Percentiles rank a stretch among this genome's conserved stretches.
These are phyloP conservation scores for Napeogenes inachia DNA, from an alignment of 2,888 invertebrate genomes.

Conservation along the genomic window DNA sequence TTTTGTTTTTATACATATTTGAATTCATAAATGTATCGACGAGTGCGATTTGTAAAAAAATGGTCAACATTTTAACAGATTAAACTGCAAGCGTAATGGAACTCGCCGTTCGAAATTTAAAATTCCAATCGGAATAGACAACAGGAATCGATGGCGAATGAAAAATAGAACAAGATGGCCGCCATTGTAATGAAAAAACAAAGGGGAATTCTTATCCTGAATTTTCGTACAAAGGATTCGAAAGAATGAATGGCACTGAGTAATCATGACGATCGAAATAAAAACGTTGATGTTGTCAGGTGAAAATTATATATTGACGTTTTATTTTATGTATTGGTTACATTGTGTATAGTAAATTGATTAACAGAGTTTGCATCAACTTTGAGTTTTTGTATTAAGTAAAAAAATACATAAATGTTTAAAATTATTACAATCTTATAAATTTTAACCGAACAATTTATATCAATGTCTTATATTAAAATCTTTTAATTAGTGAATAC, in stretches of 20 bases:
- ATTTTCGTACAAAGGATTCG: constrained; percentile 44
- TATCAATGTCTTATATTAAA: no score
- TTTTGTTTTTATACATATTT: not conserved
- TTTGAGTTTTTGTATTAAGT: no score
- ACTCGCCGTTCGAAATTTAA: constrained; percentile 40
- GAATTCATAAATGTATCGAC: not conserved
- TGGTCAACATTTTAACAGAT: constrained; percentile 10
- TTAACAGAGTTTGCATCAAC: no score
- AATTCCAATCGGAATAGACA: constrained; percentile 42
- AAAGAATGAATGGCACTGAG: constrained; percentile 40
- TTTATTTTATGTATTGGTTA: no score
- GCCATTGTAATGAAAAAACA: constrained; percentile 49
- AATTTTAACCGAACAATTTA: no score
- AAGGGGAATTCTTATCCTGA: constrained; percentile 47
- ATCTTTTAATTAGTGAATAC: no score
- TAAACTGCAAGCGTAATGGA: constrained; percentile 22
- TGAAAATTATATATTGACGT: no score
- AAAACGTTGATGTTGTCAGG: no score
- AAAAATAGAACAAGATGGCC: constrained; percentile 42
- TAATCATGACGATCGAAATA: constrained; percentile 37
- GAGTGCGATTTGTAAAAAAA: constrained; percentile 1
- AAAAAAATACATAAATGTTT: no score
- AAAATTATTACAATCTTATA: no score
- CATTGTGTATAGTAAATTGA: no score
- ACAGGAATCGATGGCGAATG: constrained; percentile 37